A percentile compares a stretch with the other conserved stretches of the same genome.
phyloP scores from a whole-genome alignment of 2,113 vertebrate species.

The Cochlearius cochlearius region DNA sequence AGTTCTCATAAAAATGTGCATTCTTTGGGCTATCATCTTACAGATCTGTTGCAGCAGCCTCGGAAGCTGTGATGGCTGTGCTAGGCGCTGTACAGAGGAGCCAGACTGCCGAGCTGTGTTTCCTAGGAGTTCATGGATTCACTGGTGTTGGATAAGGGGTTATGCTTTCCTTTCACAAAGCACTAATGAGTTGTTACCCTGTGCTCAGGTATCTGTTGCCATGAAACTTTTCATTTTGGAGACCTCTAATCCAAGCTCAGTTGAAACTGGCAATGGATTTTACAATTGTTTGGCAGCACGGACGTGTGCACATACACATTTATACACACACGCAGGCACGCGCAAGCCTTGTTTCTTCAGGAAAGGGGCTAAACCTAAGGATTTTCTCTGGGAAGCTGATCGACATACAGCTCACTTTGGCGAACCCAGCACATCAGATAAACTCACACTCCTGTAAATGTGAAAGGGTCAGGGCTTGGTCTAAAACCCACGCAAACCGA shows the following conservation, averaged over 20 bases:
- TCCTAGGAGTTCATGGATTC: conserved; percentile 3
- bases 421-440: background rate
- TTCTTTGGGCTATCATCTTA: background rate
- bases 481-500: background rate
- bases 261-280: background rate
- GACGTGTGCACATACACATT: background rate
- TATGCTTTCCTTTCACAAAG: background rate
- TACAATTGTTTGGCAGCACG: background rate
- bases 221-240: conserved; percentile 10
- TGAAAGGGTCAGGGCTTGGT: background rate
- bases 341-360: background rate
- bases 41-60: background rate
- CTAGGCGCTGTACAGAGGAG: background rate
- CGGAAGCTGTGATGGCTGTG: background rate
- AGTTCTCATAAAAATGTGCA: background rate
- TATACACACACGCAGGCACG: rapidly evolving
- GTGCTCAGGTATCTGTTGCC: background rate
- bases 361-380: background rate
- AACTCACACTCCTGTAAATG: background rate
- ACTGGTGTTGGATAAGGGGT: background rate
- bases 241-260: background rate
- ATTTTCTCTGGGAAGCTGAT: background rate
- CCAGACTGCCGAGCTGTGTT: background rate
- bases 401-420: background rate
- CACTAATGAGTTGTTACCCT: background rate